Evolutionary conservation across 2,797 vertebrate species (phyloP), one percentile per base, ranked within the genome.

Genomic region (Miichthys miiuy): DNA sequence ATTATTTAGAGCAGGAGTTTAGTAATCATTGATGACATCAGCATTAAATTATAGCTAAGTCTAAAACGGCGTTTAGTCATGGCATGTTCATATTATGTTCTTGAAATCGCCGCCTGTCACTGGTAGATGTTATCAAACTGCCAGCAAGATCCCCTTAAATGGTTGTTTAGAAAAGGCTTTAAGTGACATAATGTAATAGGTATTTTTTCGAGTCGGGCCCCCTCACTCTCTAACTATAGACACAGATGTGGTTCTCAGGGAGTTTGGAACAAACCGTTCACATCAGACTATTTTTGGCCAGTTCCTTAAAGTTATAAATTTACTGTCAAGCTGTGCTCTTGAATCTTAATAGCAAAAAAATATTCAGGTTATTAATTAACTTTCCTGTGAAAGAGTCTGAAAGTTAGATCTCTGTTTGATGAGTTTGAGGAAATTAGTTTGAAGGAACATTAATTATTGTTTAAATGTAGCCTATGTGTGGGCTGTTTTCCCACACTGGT

Each of bases 131-230:
- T 41, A 80, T 69, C 51, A 64, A 47, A 68, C 70, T 50, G 46
- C 21, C 34, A 6, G 68, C 3, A 77, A 73, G 72, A 84, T 72
- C 11, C 21, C 87, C 85, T 82, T 91, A 89, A 84, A 91, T 80
- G 89, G 87, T 74, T 74, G 65, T 80, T 86, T 62, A 46, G 16
- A 23, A 25, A 34, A 76, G 66, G 30, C 46, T 30, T 67, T 44
- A 65, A 72, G 66, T 72, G 63, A 84, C 54, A 52, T 82, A 60
- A 88, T 83, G 79, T 73, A n/a, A 8, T 38, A 57, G 76, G 73
- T 81, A 79, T 88, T 76, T 56, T 82, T 87, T 74, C 64, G 79
- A 72, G 18, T 21, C 23, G 0, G 6, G 50, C 66, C 66, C 52
- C 44, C 62, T 69, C 66, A 63, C 55, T 68, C 81, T 44, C 82